Conservation (phyloP, 2,797 vertebrate genomes). For the Vultur gryphus region DNA sequence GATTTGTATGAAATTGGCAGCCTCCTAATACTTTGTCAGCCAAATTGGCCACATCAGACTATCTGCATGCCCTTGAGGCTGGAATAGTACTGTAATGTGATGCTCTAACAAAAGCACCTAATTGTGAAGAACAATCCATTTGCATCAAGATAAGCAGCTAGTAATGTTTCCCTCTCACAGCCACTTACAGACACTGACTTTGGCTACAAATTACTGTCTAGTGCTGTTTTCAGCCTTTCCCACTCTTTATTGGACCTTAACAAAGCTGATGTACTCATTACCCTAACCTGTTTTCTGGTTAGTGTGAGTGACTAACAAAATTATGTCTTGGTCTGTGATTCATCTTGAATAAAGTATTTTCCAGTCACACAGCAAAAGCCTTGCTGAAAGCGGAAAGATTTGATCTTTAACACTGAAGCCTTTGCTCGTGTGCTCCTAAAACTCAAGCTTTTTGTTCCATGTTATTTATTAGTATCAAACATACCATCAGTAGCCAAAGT, state of each 20-base stretch:
- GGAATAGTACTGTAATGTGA: not conserved
- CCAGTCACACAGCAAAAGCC: conserved; percentile 58
- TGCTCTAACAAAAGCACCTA: conserved; percentile 46
- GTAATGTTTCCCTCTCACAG: conserved; percentile 34
- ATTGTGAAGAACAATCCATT: conserved; percentile 43
- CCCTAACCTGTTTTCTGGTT: conserved; percentile 51
- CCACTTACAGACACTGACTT: conserved; percentile 20
- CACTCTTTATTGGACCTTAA: not conserved
- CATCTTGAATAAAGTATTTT: conserved; percentile 68
- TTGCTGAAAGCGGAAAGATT: conserved; percentile 57
- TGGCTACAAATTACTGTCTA: conserved; percentile 22
- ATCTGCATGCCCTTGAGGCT: conserved; percentile 10
- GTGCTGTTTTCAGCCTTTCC: conserved; percentile 28
- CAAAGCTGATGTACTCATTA: conserved; percentile 36
- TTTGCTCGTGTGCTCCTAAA: not conserved
- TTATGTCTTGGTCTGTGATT: conserved; percentile 64
- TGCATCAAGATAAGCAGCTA: conserved; percentile 55
- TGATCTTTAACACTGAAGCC: conserved; percentile 43
- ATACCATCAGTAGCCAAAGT: not conserved
- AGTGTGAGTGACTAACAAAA: conserved; percentile 58
- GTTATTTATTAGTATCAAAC: not conserved
- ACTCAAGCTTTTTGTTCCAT: not conserved
- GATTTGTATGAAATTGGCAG: conserved; percentile 7
- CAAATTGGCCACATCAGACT: not conserved
- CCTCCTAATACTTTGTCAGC: not conserved